Conservation (phyloP, 1,140 invertebrate genomes). For the Grapholita molesta region DNA sequence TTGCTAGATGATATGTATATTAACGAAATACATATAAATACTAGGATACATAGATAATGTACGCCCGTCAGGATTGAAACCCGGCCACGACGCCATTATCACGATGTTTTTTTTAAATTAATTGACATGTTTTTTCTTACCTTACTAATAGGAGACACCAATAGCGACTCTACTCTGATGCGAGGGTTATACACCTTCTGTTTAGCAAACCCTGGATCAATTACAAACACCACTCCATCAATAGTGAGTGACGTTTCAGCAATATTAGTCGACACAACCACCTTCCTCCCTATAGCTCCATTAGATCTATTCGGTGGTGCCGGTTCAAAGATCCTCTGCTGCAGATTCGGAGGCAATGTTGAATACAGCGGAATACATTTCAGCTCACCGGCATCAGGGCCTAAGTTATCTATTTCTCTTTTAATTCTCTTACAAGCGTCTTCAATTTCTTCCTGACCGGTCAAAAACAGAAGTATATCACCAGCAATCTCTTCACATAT, state of each 20-base stretch:
- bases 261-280: slow-evolving; percentile 99
- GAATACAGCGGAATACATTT: slow-evolving; percentile 99
- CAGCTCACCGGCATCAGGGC: slow-evolving; percentile 97
- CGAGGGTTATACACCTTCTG: slow-evolving; percentile 84
- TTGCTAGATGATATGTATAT: no score
- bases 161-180: slow-evolving; percentile 94
- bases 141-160: slow-evolving; percentile 99
- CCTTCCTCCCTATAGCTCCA: slow-evolving; percentile 96
- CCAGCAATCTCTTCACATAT: slow-evolving; percentile 98
- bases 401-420: slow-evolving; percentile 97
- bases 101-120: no score
- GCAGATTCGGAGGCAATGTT: slow-evolving; percentile 97
- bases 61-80: no score
- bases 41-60: no score
- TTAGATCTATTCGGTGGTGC: slow-evolving; percentile 95
- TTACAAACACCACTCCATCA: slow-evolving; percentile 99
- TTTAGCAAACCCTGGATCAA: slow-evolving; percentile 99
- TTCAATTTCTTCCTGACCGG: slow-evolving; percentile 98
- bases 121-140: neutral
- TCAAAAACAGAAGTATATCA: slow-evolving; percentile 97
- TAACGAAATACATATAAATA: no score
- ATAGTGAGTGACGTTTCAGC: slow-evolving; percentile 99
- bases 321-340: slow-evolving; percentile 98
- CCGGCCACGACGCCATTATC: no score
- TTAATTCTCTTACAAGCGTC: slow-evolving; percentile 99